Evolutionary conservation across 2,113 vertebrate species (phyloP).

Genomic region (Sander lucioperca): DNA sequence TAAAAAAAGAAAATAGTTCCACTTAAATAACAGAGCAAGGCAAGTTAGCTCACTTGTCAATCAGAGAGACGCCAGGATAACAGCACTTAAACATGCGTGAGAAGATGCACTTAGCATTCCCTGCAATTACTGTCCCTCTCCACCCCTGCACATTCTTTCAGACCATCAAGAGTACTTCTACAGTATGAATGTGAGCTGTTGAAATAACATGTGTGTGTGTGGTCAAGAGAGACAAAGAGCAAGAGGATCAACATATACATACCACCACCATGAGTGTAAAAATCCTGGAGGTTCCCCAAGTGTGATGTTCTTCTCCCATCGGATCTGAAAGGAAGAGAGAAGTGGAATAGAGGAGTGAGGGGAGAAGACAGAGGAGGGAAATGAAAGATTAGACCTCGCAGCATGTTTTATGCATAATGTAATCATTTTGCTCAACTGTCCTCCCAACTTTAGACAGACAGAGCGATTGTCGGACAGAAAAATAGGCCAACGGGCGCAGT

Average conservation of each 20-base stretch:
- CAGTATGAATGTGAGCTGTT: conserved; percentile 44
- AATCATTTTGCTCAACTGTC: conserved; percentile 66
- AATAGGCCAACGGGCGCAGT: conserved; percentile 48
- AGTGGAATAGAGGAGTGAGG: conserved; percentile 1
- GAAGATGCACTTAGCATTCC: conserved; percentile 72
- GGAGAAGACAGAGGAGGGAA: conserved; percentile 48
- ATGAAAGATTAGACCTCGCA: conserved; percentile 55
- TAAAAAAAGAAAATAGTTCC: not conserved
- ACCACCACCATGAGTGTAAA: conserved; percentile 87
- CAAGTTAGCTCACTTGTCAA: conserved; percentile 66
- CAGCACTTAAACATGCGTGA: conserved; percentile 66
- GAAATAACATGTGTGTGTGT: conserved; percentile 34
- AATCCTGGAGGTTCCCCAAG: conserved; percentile 86
- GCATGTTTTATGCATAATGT: conserved; percentile 76
- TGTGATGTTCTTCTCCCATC: conserved; percentile 88
- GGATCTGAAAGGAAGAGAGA: conserved; percentile 72
- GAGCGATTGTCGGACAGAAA: conserved; percentile 39
- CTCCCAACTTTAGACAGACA: conserved; percentile 51
- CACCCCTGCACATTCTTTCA: conserved; percentile 62
- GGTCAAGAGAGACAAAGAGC: conserved; percentile 19
- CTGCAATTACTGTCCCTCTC: conserved; percentile 73
- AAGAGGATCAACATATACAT: conserved; percentile 63
- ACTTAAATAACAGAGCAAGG: conserved; percentile 51
- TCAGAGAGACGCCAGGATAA: conserved; percentile 40
- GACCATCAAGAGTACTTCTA: conserved; percentile 50